A percentile compares a stretch with the other conserved stretches of the same genome.
Evolutionary conservation across 2,888 invertebrate genomes (phyloP).

Genomic region (Melangyna quadrimaculata): DNA sequence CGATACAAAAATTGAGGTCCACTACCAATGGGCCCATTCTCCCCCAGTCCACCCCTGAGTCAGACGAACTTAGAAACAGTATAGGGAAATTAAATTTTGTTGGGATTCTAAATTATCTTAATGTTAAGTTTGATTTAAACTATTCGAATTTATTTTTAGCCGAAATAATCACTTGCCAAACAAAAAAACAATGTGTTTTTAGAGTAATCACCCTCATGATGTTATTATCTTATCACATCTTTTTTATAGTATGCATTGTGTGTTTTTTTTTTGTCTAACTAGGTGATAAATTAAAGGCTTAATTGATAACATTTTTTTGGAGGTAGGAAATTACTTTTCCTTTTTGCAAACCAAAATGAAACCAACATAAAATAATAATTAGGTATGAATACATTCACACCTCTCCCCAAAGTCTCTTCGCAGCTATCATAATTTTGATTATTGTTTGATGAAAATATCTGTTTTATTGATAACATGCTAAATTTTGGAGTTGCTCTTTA

Average conservation of each 20-base stretch:
- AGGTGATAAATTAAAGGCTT: not conserved
- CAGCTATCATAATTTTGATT: not conserved
- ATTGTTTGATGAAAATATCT: not conserved
- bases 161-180: too few relatives aligned
- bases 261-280: not conserved
- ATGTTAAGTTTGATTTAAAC: not conserved
- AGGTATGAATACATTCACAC: not conserved
- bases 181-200: too few relatives aligned
- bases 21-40: too few relatives aligned
- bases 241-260: not conserved
- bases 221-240: not conserved
- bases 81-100: not conserved
- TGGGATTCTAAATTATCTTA: too few relatives aligned
- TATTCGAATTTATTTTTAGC: too few relatives aligned
- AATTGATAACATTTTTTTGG: too few relatives aligned
- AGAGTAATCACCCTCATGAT: not conserved
- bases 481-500: not conserved
- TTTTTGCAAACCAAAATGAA: not conserved
- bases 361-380: not conserved
- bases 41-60: too few relatives aligned
- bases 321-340: too few relatives aligned
- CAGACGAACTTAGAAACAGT: too few relatives aligned
- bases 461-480: not conserved
- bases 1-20: too few relatives aligned
- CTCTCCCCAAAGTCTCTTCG: not conserved